Percentiles rank a stretch among this genome's conserved stretches.
Conservation (phyloP, 2,797 vertebrate genomes). For the Sarcophilus harrisii region DNA sequence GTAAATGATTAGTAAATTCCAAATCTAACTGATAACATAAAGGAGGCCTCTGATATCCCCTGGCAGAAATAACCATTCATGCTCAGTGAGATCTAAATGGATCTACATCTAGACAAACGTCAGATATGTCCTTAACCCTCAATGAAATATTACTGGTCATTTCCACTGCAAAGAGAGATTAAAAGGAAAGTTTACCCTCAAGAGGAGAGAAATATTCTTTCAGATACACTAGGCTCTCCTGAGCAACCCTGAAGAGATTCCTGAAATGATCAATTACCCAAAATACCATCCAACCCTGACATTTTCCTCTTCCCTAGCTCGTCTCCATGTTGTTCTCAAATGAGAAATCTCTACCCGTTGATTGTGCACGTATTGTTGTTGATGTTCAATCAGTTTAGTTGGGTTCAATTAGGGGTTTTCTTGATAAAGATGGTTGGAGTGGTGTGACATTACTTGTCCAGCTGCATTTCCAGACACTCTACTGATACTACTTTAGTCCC, state of each 20-base stretch:
- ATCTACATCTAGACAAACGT: neutral
- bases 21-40: neutral
- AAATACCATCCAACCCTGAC: neutral
- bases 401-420: too few species aligned
- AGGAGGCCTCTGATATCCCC: neutral
- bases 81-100: too few species aligned
- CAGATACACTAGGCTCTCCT: neutral
- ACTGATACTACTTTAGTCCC: neutral
- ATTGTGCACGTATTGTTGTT: neutral
- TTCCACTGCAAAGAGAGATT: neutral
- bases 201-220: neutral
- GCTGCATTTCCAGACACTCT: neutral
- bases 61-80: neutral
- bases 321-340: neutral
- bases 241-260: neutral
- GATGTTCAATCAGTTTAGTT: neutral
- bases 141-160: neutral
- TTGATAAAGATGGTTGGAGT: too few species aligned
- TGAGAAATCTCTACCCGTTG: neutral
- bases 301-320: neutral
- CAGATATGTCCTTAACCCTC: neutral
- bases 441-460: too few species aligned
- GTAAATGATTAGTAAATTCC: neutral
- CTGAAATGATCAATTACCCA: neutral
- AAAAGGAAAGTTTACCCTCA: neutral